Percentiles rank a stretch among this genome's conserved stretches.
Evolutionary conservation across 2,888 invertebrate genomes (phyloP).

Genomic region (Fabriciana adippe): DNA sequence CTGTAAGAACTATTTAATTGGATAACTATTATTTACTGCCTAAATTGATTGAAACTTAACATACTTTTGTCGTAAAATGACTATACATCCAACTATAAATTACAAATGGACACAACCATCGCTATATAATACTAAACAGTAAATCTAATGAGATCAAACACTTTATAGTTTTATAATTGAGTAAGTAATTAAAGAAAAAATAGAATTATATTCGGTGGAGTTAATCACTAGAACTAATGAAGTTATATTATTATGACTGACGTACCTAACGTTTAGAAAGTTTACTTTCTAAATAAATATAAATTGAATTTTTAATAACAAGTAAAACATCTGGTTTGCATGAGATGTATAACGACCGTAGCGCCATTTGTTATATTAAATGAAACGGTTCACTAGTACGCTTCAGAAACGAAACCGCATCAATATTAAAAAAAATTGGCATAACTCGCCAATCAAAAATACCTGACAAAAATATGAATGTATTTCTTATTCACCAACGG

Average conservation of each 20-base stretch:
- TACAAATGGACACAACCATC: too few relatives aligned
- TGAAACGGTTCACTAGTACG: background rate
- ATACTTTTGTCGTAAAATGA: too few relatives aligned
- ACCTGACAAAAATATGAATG: background rate
- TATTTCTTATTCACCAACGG: background rate
- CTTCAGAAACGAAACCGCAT: constrained; percentile 4
- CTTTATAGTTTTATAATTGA: background rate
- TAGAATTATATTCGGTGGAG: constrained; percentile 5
- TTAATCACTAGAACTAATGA: constrained; percentile 17
- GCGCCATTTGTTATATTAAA: background rate
- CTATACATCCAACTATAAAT: too few relatives aligned
- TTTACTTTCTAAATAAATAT: constrained; percentile 19
- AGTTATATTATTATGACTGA: constrained; percentile 3
- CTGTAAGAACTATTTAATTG: too few relatives aligned
- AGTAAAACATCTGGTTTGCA: constrained; percentile 12
- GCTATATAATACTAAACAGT: background rate
- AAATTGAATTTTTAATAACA: constrained; percentile 10
- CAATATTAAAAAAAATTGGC: background rate
- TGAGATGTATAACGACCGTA: constrained; percentile 8
- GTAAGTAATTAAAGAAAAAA: constrained; percentile 8
- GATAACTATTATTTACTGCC: too few relatives aligned
- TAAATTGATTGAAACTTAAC: too few relatives aligned
- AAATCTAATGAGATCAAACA: background rate
- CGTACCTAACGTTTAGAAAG: constrained; percentile 16
- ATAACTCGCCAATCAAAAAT: constrained; percentile 7